Conservation (phyloP, 2,888 invertebrate species). For the Uloborus plumipes region DNA sequence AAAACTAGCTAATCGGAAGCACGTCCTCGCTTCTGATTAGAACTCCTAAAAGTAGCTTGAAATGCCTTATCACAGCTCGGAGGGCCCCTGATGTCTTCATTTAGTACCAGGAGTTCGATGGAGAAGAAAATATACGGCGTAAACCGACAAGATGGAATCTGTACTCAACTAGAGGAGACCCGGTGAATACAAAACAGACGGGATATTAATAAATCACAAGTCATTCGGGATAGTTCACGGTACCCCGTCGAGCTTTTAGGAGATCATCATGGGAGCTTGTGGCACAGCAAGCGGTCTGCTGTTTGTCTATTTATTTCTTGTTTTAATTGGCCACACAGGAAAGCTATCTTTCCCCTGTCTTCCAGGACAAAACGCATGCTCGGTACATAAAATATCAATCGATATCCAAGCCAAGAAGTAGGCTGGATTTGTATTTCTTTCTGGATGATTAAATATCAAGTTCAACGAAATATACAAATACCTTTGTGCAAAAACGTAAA, state of each 20-base stretch:
- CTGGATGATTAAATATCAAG: no score
- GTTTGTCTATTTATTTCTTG: slow-evolving; percentile 35
- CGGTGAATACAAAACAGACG: slow-evolving; percentile 46
- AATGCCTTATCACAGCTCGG: slow-evolving; percentile 40
- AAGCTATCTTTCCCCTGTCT: background rate
- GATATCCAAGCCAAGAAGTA: no score
- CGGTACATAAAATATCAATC: no score
- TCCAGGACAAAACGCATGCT: no score
- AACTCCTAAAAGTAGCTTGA: slow-evolving; percentile 18
- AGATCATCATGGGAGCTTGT: slow-evolving; percentile 39
- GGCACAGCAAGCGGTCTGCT: slow-evolving; percentile 20
- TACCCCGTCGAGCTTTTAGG: slow-evolving; percentile 42
- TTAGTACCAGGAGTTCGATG: slow-evolving; percentile 15
- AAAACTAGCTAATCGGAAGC: slow-evolving; percentile 43
- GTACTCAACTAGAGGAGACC: slow-evolving; percentile 18
- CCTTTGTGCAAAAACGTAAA: no score
- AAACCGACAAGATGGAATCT: slow-evolving; percentile 9
- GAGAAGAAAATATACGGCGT: slow-evolving; percentile 13
- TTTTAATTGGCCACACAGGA: slow-evolving; percentile 56
- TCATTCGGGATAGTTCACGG: slow-evolving; percentile 54
- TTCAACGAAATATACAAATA: no score
- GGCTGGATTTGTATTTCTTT: no score
- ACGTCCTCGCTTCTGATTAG: slow-evolving; percentile 50
- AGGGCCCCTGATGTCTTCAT: slow-evolving; percentile 52
- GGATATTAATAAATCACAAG: slow-evolving; percentile 45